phyloP scores from a whole-genome alignment of 2,888 invertebrate genomes.

The Agonopterix heracliana region DNA sequence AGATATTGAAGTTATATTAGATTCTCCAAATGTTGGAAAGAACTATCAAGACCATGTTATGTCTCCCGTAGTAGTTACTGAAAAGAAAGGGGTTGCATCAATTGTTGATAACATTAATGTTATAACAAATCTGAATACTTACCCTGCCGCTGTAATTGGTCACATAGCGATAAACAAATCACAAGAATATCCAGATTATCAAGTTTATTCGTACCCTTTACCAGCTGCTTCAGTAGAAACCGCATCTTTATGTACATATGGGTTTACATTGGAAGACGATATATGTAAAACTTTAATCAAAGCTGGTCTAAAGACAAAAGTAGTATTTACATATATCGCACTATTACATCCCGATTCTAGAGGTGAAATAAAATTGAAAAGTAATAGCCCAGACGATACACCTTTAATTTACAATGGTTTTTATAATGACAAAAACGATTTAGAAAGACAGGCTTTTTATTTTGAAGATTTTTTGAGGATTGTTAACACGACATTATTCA shows the following conservation, averaged over 20 bases:
- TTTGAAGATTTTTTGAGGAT: constrained; percentile 31
- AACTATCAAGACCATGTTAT: constrained; percentile 41
- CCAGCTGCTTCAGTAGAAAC: constrained; percentile 21
- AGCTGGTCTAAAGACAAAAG: constrained; percentile 16
- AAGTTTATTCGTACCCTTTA: constrained; percentile 22
- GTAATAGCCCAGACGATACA: constrained; percentile 28
- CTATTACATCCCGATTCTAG: constrained; percentile 38
- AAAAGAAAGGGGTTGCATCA: constrained; percentile 17
- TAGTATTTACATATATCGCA: constrained; percentile 17
- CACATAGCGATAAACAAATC: constrained; percentile 30
- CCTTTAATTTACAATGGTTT: constrained; percentile 31
- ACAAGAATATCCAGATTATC: constrained; percentile 39
- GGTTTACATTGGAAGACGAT: constrained; percentile 22
- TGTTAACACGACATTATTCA: constrained; percentile 31
- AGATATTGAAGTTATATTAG: constrained; percentile 24
- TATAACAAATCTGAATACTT: constrained; percentile 30
- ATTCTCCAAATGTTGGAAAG: constrained; percentile 35
- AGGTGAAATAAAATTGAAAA: constrained; percentile 31
- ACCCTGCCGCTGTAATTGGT: constrained; percentile 28
- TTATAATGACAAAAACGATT: constrained; percentile 26
- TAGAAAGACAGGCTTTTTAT: constrained; percentile 25
- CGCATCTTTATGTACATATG: constrained; percentile 21
- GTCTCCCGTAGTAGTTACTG: constrained; percentile 29
- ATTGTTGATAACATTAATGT: constrained; percentile 18
- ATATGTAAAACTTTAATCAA: constrained; percentile 23